Percentiles rank a stretch among this genome's conserved stretches.
Conservation (phyloP, 2,113 vertebrate species). For the Spheniscus mendiculus region DNA sequence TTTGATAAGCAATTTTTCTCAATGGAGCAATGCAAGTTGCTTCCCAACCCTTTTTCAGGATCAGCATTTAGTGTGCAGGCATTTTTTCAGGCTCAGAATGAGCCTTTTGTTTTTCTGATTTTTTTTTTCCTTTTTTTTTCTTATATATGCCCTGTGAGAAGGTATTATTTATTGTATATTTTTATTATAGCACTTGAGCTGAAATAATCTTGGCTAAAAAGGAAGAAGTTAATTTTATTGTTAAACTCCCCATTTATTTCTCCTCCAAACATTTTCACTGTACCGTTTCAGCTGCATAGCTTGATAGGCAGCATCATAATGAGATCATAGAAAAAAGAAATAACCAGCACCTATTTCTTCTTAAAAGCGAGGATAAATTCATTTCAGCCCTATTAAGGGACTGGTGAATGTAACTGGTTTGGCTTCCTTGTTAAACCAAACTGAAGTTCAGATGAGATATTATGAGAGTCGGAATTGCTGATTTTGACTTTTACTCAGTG, state of each 20-base stretch:
- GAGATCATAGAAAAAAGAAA: slow-evolving; percentile 42
- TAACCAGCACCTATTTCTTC: slow-evolving; percentile 49
- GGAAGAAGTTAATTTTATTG: slow-evolving; percentile 29
- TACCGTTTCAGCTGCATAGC: neutral
- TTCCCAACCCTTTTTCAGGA: slow-evolving; percentile 15
- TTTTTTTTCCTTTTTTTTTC: neutral
- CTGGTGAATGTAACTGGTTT: slow-evolving; percentile 39
- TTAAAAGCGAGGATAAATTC: slow-evolving; percentile 52
- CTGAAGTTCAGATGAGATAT: slow-evolving; percentile 46
- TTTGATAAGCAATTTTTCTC: neutral
- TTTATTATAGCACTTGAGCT: neutral
- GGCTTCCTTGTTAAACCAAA: slow-evolving; percentile 51
- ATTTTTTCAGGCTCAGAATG: neutral
- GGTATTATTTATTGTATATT: neutral
- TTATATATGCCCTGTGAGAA: neutral
- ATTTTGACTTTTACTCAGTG: slow-evolving; percentile 62
- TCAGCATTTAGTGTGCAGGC: neutral
- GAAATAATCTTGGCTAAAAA: neutral
- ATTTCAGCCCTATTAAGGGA: slow-evolving; percentile 52
- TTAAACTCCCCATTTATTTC: neutral
- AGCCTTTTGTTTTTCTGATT: neutral
- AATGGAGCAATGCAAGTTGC: neutral
- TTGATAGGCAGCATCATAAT: slow-evolving; percentile 54
- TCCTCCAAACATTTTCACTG: neutral
- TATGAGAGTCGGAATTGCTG: slow-evolving; percentile 58